Conservation (phyloP, 2,113 vertebrate genomes). For the Oplegnathus fasciatus region DNA sequence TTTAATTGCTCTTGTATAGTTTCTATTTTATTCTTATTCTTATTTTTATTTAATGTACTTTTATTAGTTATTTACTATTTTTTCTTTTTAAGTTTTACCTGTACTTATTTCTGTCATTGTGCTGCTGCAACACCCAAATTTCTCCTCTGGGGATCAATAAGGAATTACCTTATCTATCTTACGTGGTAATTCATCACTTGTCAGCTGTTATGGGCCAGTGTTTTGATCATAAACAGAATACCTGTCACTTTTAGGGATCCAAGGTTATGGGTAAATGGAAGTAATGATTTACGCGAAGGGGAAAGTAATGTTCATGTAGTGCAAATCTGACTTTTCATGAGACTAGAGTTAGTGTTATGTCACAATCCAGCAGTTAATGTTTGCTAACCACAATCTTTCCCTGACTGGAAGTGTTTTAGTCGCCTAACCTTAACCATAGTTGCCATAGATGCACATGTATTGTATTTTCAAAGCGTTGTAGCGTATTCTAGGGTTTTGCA, state of each 20-base stretch:
- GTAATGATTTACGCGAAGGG: not conserved
- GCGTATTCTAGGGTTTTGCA: not conserved
- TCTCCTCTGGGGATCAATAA: too few relatives aligned
- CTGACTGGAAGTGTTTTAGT: not conserved
- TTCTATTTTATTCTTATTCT: too few relatives aligned
- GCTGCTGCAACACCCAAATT: too few relatives aligned
- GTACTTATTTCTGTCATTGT: too few relatives aligned
- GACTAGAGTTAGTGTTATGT: not conserved
- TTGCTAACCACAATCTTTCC: not conserved
- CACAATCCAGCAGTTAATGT: constrained; percentile 2
- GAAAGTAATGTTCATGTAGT: not conserved
- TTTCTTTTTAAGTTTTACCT: too few relatives aligned
- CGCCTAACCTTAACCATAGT: too few relatives aligned
- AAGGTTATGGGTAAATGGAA: not conserved
- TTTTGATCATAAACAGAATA: constrained; percentile 30
- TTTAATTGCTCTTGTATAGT: too few relatives aligned
- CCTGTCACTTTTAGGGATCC: not conserved
- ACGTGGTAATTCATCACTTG: not conserved
- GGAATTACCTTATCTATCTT: too few relatives aligned
- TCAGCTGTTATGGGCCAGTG: not conserved
- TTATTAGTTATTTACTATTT: too few relatives aligned
- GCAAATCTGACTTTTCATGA: not conserved
- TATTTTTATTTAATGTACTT: too few relatives aligned
- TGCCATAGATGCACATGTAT: not conserved
- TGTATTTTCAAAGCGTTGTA: not conserved